Base-by-base conservation (phyloP, 1,140 invertebrate genomes). In the Cyrtorhinus lividipennis region DNA sequence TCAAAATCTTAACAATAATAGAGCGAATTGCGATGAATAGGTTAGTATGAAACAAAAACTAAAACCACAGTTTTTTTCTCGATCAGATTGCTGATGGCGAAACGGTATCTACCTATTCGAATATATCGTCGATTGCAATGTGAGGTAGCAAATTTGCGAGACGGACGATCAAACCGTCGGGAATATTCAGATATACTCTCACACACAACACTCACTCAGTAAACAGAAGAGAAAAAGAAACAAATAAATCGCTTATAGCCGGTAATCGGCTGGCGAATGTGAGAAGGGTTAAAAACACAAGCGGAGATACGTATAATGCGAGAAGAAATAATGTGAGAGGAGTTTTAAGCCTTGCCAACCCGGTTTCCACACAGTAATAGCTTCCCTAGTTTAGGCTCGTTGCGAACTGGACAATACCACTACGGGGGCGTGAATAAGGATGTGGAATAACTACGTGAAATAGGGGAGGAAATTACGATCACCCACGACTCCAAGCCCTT, bases 341-440 rank as follows among this genome's bases (percentile, higher is more conserved):
- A 27, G 38, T n/a, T 18, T 25, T 25, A 24, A 48, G 38, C 62
- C 56, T 63, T 63, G 25, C 56, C 56, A 53, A 44, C 38, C 38
- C 56, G 62, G 62, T 63, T 63, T 63, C 38, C 62, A 18, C 48
- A 53, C 8, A 10, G 48, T 53, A 12, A 53, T 44, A 59, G 56
- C 62, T 63, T 45, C 56, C 62, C 62, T 59, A 63, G 62, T 63
- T 63, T 57, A 63, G 62, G 62, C 62, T 63, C 62, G 23, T 53
- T 53, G 30, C 30, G 30, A 15, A 53, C 20, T 53, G 10, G 18
- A 22, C 10, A 53, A 8, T 38, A n/a, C 38, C 5, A 53, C 48
- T 53, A 53, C 48, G 5, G 20, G 48, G 8, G 10, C 20, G 10
- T 10, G 48, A 13, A 5, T 5, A 53, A 20, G 48, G 20, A 12